phyloP scores from a whole-genome alignment of 1,140 invertebrate genomes.

The Orussus abietinus region DNA sequence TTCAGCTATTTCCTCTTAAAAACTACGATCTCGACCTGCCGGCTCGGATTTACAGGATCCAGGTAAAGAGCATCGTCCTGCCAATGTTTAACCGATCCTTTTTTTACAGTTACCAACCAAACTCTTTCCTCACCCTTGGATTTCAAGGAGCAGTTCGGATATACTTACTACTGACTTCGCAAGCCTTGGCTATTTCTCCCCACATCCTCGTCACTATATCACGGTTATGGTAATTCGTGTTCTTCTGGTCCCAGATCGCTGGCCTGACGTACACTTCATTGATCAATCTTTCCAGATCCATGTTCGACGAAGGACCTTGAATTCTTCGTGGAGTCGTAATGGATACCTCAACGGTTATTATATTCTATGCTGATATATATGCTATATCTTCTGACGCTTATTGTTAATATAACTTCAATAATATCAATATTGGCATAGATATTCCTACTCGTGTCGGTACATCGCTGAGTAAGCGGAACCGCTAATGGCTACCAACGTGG shows the following conservation, averaged over 20 bases:
- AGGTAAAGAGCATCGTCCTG: too few species aligned
- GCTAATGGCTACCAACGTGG: conserved; percentile 8
- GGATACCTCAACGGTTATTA: background rate
- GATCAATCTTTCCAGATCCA: conserved; percentile 37
- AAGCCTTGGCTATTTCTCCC: conserved; percentile 35
- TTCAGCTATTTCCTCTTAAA: too few species aligned
- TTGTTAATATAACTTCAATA: background rate
- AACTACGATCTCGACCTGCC: too few species aligned
- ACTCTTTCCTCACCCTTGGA: too few species aligned
- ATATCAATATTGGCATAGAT: too few species aligned
- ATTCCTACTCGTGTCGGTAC: background rate
- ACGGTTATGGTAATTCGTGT: conserved; percentile 37
- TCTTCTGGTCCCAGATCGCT: conserved; percentile 40
- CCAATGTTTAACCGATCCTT: too few species aligned
- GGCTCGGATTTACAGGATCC: too few species aligned
- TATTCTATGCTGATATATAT: background rate
- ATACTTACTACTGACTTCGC: conserved; percentile 39
- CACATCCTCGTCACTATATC: conserved; percentile 37
- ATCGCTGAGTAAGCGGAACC: background rate
- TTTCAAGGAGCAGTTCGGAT: too few species aligned
- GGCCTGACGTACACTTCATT: conserved; percentile 34
- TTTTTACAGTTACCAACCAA: too few species aligned
- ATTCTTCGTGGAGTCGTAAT: too few species aligned
- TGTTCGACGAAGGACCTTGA: too few species aligned
- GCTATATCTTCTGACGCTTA: background rate